These are phyloP conservation scores for Conistra vaccinii DNA, from an alignment of 2,888 invertebrate species.

Conservation along the genomic window DNA sequence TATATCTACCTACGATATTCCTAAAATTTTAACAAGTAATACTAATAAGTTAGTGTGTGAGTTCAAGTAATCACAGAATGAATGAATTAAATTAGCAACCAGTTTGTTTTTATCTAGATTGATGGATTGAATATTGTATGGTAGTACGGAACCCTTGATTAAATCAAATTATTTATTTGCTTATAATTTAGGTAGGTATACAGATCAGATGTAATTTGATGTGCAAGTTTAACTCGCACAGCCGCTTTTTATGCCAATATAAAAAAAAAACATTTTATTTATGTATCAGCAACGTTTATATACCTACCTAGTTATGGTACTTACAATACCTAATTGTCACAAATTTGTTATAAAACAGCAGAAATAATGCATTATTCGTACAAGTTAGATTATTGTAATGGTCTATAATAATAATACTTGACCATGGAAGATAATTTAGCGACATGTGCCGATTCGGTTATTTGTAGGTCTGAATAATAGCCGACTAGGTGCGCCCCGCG, in stretches of 20 bases:
- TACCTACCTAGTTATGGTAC: not conserved
- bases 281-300: not conserved
- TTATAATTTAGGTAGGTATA: too few species aligned
- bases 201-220: too few species aligned
- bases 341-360: not conserved
- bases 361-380: slow-evolving; percentile 43
- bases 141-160: not conserved
- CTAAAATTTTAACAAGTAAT: too few species aligned
- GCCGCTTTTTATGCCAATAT: not conserved
- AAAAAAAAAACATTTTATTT: not conserved
- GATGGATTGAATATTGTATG: not conserved
- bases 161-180: too few species aligned
- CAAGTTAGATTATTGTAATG: slow-evolving; percentile 11
- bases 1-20: too few species aligned
- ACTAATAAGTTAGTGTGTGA: too few species aligned
- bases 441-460: not conserved
- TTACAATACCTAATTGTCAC: not conserved
- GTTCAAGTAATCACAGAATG: too few species aligned
- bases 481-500: too few species aligned
- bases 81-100: too few species aligned
- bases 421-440: not conserved
- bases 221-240: not conserved
- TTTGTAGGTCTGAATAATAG: not conserved
- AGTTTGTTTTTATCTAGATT: too few species aligned
- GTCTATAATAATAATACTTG: slow-evolving; percentile 7